Base-by-base conservation (phyloP, 1,140 invertebrate species). In the Aphaenogaster ashmeadi region DNA sequence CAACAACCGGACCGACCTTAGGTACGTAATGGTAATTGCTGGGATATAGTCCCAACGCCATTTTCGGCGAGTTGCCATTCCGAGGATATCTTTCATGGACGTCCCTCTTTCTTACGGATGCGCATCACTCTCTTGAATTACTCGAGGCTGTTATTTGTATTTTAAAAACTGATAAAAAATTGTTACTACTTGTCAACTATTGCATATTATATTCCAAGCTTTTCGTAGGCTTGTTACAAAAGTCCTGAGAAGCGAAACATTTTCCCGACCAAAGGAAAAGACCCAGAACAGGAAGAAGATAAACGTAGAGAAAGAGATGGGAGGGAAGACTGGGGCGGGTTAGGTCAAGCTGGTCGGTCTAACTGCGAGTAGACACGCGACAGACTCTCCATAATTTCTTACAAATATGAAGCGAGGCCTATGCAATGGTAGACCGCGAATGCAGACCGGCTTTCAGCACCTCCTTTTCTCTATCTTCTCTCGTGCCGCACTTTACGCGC, bases 11-110 rank as follows among this genome's bases (percentile, higher is more conserved):
- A 88, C 79, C 66, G 93, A 94, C 90, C 92, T 93, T 91, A 92
- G 90, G 75, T 90, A 88, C 88, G 88, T 93, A 93, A 93, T 94
- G 93, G 92, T 94, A 94, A 94, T 94, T 93, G 94, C 92, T 67
- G 87, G 90, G 89, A 94, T 92, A 91, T 92, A 93, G 91, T 92
- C 87, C 90, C 92, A 92, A 80, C 79, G 89, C 92, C 93, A 93
- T 94, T 94, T 95, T 95, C 93, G 94, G 94, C 90, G 92, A 93
- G 91, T 94, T 94, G 92, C 91, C 91, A 90, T 92, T 92, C 89
- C 86, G 87, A 84, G 88, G 87, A 52, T 62, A 41, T 56, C 64
- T 60, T 67, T 75, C 79, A 58, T 60, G 66, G 44, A 84, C 60
- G 69, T 56, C 54, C 36, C 36, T 86, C 21, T 38, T 54, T 60